These are phyloP conservation scores for Coranthus polyacanthus DNA, from an alignment of 2,797 vertebrate species.

Conservation along the genomic window DNA sequence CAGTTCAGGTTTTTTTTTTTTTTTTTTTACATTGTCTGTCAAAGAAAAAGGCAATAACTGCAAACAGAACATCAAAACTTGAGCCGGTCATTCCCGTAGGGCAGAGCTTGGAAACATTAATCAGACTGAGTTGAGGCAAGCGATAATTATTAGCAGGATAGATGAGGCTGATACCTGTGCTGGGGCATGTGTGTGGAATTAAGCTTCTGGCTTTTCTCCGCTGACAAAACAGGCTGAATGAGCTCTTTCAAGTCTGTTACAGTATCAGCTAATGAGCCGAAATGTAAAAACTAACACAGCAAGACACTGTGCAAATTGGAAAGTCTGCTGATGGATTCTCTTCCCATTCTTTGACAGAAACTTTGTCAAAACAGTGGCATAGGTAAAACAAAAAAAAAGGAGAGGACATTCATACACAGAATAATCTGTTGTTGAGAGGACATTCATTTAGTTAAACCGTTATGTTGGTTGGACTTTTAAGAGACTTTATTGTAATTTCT, in stretches of 20 bases:
- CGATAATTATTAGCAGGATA: conserved; percentile 2
- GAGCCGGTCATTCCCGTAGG: background rate
- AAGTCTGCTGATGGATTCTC: conserved; percentile 10
- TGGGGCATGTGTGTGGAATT: background rate
- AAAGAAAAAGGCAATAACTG: background rate
- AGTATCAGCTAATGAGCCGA: conserved; percentile 38
- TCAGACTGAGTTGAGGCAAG: conserved; percentile 2
- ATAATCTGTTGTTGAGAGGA: background rate
- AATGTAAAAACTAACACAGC: conserved; percentile 25
- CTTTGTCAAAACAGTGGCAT: conserved; percentile 25
- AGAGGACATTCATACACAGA: too few relatives aligned
- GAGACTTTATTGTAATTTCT: too few relatives aligned
- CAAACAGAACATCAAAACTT: background rate
- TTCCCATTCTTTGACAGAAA: conserved; percentile 12
- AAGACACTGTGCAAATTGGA: conserved; percentile 23
- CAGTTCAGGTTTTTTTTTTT: background rate
- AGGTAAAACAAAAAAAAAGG: too few relatives aligned
- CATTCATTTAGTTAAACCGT: too few relatives aligned
- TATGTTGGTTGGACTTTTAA: too few relatives aligned
- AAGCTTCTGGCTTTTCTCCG: background rate
- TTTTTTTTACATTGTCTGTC: background rate
- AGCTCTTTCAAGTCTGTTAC: conserved; percentile 20
- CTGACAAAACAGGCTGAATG: conserved; percentile 9
- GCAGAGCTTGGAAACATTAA: background rate
- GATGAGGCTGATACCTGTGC: conserved; percentile 12